Conservation (phyloP, 2,888 invertebrate genomes). For the Caradrina clavipalpis region DNA sequence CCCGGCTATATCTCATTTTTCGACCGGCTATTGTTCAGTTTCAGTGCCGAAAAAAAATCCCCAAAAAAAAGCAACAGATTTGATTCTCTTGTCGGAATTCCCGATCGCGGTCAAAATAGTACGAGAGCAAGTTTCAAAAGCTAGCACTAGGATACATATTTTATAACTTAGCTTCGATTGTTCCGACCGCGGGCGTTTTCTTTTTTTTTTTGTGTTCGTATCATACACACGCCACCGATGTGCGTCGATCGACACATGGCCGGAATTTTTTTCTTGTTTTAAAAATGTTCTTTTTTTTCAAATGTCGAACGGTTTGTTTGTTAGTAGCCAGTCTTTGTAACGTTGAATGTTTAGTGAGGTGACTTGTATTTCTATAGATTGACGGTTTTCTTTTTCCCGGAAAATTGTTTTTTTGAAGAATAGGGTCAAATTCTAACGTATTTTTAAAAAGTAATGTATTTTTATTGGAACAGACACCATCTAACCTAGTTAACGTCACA, state of each 20-base stretch:
- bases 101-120: conserved; percentile 88
- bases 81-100: conserved; percentile 82
- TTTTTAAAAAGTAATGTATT: not conserved
- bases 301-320: conserved; percentile 82
- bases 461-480: not conserved
- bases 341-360: conserved; percentile 57
- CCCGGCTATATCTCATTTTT: conserved; percentile 55
- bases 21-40: conserved; percentile 61
- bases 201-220: conserved; percentile 73
- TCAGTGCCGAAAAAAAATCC: conserved; percentile 53
- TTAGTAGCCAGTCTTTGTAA: conserved; percentile 73
- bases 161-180: conserved; percentile 91
- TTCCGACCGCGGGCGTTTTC: conserved; percentile 82
- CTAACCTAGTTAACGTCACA: not conserved
- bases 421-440: not conserved
- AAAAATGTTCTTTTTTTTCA: conserved; percentile 70
- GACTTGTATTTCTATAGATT: conserved; percentile 37
- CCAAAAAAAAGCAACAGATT: conserved; percentile 66
- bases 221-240: conserved; percentile 84
- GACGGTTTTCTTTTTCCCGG: conserved; percentile 19
- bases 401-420: not conserved
- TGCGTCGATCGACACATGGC: conserved; percentile 85
- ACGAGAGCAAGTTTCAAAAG: conserved; percentile 87
- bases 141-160: conserved; percentile 87
- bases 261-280: conserved; percentile 74